Evolutionary conservation across 2,113 vertebrate genomes (phyloP).

Genomic region (Dinomys branickii): DNA sequence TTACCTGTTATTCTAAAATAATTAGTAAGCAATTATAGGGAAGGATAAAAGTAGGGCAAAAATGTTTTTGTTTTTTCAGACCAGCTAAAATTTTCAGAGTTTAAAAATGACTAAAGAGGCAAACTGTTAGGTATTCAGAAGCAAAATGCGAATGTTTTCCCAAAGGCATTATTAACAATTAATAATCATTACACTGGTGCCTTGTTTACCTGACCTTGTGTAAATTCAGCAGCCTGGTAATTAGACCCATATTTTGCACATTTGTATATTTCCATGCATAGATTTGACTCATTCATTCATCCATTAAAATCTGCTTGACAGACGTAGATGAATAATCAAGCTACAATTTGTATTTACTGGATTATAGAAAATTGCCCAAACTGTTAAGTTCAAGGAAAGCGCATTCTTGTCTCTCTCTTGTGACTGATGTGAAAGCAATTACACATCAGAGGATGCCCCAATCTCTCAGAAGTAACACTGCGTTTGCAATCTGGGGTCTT

Average conservation of each 20-base stretch:
- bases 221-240: constrained; percentile 91
- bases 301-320: constrained; percentile 91
- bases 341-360: constrained; percentile 91
- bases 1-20: constrained; percentile 71
- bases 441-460: constrained; percentile 82
- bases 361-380: constrained; percentile 91
- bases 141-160: constrained; percentile 86
- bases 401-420: constrained; percentile 85
- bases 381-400: constrained; percentile 88
- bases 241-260: constrained; percentile 92
- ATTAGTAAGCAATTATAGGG: constrained; percentile 78
- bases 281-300: constrained; percentile 91
- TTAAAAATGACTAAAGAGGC: constrained; percentile 81
- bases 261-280: constrained; percentile 88
- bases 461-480: constrained; percentile 78
- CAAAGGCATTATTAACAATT: constrained; percentile 94
- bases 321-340: constrained; percentile 90
- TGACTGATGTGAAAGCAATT: constrained; percentile 86
- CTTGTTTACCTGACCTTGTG: constrained; percentile 92
- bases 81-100: constrained; percentile 76
- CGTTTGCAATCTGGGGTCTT: constrained; percentile 77
- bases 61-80: constrained; percentile 71
- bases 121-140: constrained; percentile 86
- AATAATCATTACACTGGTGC: constrained; percentile 92
- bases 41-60: constrained; percentile 69